These are phyloP conservation scores for Numida meleagris DNA, from an alignment of 2,113 vertebrate species.

Conservation along the genomic window DNA sequence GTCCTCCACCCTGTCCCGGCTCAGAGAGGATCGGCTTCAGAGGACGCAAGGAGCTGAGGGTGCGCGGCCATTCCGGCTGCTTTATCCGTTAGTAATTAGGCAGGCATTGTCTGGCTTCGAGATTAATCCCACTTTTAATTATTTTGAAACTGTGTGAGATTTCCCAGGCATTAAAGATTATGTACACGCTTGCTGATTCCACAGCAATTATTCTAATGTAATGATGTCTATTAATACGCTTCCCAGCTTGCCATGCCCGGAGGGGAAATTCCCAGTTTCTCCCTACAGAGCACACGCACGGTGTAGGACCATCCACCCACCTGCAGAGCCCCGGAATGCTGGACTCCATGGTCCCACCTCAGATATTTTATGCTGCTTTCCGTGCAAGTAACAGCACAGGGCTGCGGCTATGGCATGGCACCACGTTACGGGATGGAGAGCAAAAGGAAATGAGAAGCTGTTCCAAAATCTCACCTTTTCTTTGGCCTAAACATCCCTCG, in stretches of 20 bases:
- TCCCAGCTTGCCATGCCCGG: conserved; percentile 41
- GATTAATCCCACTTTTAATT: conserved; percentile 70
- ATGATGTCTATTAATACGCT: conserved; percentile 41
- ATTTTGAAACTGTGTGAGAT: conserved; percentile 62
- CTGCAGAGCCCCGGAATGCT: neutral
- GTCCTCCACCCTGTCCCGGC: neutral
- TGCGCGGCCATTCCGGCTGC: conserved; percentile 27
- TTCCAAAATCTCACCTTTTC: neutral
- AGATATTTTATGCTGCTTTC: neutral
- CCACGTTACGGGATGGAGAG: neutral
- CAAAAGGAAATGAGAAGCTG: neutral
- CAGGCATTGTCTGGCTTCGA: conserved; percentile 48
- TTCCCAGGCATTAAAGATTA: conserved; percentile 66
- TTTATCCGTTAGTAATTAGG: conserved; percentile 41
- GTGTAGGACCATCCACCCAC: neutral
- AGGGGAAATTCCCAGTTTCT: conserved; percentile 24
- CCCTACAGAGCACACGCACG: neutral
- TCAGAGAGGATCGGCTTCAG: neutral
- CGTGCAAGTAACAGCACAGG: neutral
- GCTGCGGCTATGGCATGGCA: neutral
- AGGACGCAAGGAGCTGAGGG: neutral
- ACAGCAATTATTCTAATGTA: conserved; percentile 62
- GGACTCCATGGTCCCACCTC: too few relatives aligned
- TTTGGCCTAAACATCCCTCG: neutral
- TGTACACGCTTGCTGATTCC: conserved; percentile 15